Percentiles rank a stretch among this genome's conserved stretches.
These are phyloP conservation scores for Brachynemurus nebulosus DNA, from an alignment of 2,888 invertebrate species.

Conservation along the genomic window DNA sequence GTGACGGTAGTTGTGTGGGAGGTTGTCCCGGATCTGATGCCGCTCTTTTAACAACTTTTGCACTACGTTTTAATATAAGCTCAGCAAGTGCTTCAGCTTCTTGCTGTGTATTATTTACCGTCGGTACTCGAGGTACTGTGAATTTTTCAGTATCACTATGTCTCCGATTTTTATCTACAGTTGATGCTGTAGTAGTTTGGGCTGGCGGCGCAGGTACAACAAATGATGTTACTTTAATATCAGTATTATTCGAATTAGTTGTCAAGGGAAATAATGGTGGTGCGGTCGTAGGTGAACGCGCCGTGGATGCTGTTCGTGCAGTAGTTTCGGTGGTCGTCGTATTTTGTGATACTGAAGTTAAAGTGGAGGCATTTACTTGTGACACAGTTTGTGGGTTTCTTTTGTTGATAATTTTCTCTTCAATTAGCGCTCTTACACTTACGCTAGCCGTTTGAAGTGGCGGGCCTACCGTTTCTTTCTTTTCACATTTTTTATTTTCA, in stretches of 20 bases:
- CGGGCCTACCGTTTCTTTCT: slow-evolving; percentile 68
- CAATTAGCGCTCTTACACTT: slow-evolving; percentile 78
- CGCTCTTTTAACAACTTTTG: slow-evolving; percentile 54
- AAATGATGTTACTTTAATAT: slow-evolving; percentile 34
- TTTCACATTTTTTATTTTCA: slow-evolving; percentile 73
- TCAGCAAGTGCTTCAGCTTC: slow-evolving; percentile 70
- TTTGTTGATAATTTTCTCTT: slow-evolving; percentile 86
- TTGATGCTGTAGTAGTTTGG: slow-evolving; percentile 24
- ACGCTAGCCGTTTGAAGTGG: slow-evolving; percentile 87
- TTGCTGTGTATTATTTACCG: slow-evolving; percentile 36
- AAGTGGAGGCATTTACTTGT: slow-evolving; percentile 31
- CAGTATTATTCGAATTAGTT: slow-evolving; percentile 29
- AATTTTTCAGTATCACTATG: slow-evolving; percentile 44
- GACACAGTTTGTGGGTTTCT: slow-evolving; percentile 34
- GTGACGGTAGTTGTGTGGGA: slow-evolving; percentile 26
- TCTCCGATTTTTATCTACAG: slow-evolving; percentile 35
- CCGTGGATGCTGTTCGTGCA: slow-evolving; percentile 15
- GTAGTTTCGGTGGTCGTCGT: slow-evolving; percentile 4
- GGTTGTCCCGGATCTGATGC: slow-evolving; percentile 57
- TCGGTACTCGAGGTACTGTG: slow-evolving; percentile 30
- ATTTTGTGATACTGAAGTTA: slow-evolving; percentile 20
- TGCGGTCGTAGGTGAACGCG: slow-evolving; percentile 26
- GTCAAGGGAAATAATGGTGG: slow-evolving; percentile 32
- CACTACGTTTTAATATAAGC: slow-evolving; percentile 55
- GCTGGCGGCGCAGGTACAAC: slow-evolving; percentile 41